These are phyloP conservation scores for Conus betulinus DNA, from an alignment of 1,140 invertebrate genomes.

Conservation along the genomic window DNA sequence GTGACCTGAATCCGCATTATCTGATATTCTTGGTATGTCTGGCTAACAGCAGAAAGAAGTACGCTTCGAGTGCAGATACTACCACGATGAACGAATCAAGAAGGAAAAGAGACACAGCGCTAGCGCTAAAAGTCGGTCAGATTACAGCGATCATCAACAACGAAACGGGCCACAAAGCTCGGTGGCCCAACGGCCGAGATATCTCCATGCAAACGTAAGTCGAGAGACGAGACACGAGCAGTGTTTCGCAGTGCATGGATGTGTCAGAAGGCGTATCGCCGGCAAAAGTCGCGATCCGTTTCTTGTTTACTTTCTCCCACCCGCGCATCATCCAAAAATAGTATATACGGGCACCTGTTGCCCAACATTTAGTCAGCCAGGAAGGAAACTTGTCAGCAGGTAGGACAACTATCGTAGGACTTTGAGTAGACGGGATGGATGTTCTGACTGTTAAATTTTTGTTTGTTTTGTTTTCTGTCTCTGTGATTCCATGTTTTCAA, in stretches of 20 bases:
- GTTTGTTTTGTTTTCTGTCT: too few relatives aligned
- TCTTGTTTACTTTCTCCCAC: constrained; percentile 26
- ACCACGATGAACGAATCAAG: constrained; percentile 65
- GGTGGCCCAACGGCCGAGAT: constrained; percentile 41
- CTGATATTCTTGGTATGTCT: constrained; percentile 53
- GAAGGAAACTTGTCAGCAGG: too few relatives aligned
- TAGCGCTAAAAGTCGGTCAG: constrained; percentile 56
- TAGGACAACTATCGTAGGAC: too few relatives aligned
- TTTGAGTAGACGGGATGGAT: too few relatives aligned
- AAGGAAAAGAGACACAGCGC: constrained; percentile 60
- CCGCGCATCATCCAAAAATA: constrained; percentile 41
- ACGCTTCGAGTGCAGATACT: constrained; percentile 47
- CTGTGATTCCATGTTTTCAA: too few relatives aligned
- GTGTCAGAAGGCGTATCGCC: not conserved
- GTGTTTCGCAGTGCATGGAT: constrained; percentile 40
- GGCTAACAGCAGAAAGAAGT: constrained; percentile 47
- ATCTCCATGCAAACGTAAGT: constrained; percentile 56
- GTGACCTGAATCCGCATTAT: constrained; percentile 46
- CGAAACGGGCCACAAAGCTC: constrained; percentile 47
- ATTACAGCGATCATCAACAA: constrained; percentile 55
- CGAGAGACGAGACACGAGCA: constrained; percentile 26
- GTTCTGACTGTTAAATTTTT: too few relatives aligned
- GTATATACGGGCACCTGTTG: constrained; percentile 38
- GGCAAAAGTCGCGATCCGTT: constrained; percentile 27
- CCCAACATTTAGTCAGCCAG: not conserved